Conservation (phyloP, 2,113 vertebrate genomes). For the Myxocyprinus asiaticus region DNA sequence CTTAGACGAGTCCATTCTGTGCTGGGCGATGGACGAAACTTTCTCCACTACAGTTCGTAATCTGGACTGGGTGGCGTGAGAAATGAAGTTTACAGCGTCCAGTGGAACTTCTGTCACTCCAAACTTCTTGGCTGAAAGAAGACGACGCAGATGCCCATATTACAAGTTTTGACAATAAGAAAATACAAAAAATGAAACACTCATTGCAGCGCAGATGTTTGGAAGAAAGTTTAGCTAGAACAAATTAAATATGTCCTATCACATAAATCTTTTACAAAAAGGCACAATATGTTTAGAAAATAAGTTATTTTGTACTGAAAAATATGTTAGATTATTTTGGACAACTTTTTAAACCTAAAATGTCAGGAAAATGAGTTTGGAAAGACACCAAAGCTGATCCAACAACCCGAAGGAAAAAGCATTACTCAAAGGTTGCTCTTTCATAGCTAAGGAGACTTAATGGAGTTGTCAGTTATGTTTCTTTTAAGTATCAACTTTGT, state of each 20-base stretch:
- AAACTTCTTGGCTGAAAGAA: slow-evolving; percentile 78
- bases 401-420: background rate
- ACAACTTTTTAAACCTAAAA: background rate
- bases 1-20: slow-evolving; percentile 83
- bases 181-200: background rate
- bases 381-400: background rate
- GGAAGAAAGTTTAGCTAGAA: background rate
- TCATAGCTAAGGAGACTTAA: background rate
- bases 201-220: background rate
- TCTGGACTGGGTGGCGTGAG: slow-evolving; percentile 81
- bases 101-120: slow-evolving; percentile 84
- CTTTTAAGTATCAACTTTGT: too few species aligned
- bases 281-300: slow-evolving; percentile 11
- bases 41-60: slow-evolving; percentile 83
- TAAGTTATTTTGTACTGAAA: slow-evolving; percentile 13
- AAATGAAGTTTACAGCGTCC: slow-evolving; percentile 85
- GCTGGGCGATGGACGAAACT: slow-evolving; percentile 83
- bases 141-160: slow-evolving; percentile 31
- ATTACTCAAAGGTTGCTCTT: background rate
- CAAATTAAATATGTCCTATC: slow-evolving; percentile 16
- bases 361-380: slow-evolving; percentile 1
- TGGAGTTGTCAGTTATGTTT: background rate
- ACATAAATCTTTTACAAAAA: slow-evolving; percentile 30
- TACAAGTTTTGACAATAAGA: too few species aligned
- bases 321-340: background rate